A percentile compares a stretch with the other conserved stretches of the same genome.
These are phyloP conservation scores for Poeciliopsis turrubarensis DNA, from an alignment of 2,113 vertebrate species.

Conservation along the genomic window DNA sequence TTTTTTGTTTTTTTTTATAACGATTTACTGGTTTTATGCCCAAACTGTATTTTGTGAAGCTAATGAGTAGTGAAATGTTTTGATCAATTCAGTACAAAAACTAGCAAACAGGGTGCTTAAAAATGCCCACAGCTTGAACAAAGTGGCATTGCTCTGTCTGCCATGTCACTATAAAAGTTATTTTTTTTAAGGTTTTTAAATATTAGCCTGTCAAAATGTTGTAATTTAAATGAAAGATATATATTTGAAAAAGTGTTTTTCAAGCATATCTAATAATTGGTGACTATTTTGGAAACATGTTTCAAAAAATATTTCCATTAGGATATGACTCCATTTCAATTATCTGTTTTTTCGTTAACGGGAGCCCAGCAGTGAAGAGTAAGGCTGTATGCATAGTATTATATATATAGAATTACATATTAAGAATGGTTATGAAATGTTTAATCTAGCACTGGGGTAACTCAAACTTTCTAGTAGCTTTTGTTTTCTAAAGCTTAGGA, in stretches of 20 bases:
- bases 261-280: background rate
- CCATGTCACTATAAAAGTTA: background rate
- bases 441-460: background rate
- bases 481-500: background rate
- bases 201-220: background rate
- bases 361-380: background rate
- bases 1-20: constrained; percentile 13
- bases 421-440: too few species aligned
- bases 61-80: constrained; percentile 42
- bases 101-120: background rate
- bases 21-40: constrained; percentile 36
- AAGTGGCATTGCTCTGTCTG: background rate
- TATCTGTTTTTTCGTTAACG: background rate
- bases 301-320: background rate
- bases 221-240: background rate
- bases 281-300: background rate
- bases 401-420: too few species aligned
- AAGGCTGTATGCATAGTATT: too few species aligned
- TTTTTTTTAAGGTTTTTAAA: background rate
- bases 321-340: background rate
- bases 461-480: background rate
- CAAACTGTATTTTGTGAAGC: constrained; percentile 45
- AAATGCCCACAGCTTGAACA: background rate
- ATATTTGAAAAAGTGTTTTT: background rate
- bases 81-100: constrained; percentile 12